Percentiles rank a stretch among this genome's conserved stretches.
phyloP scores from a whole-genome alignment of 2,797 vertebrate species.

The Leptatherina wallacei region DNA sequence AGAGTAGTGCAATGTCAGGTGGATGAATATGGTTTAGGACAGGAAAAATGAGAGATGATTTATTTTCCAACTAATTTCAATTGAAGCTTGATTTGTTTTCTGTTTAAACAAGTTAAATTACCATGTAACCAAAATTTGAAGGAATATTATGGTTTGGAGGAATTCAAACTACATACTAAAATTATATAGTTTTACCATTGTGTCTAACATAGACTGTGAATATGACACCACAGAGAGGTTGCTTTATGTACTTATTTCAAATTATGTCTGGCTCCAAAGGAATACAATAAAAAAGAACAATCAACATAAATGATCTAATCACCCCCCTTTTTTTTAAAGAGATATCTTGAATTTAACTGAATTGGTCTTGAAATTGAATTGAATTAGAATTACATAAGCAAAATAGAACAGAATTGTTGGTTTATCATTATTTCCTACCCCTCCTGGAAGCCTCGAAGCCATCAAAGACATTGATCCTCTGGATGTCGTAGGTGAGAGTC shows the following conservation, averaged over 20 bases:
- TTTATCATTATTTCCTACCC: constrained; percentile 80
- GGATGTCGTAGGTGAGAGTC: constrained; percentile 97
- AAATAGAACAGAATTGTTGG: not conserved
- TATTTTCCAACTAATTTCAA: not conserved
- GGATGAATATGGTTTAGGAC: not conserved
- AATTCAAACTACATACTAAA: not conserved
- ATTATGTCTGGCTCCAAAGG: not conserved
- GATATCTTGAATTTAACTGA: not conserved
- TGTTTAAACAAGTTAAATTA: not conserved
- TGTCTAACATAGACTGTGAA: not conserved
- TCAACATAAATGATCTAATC: not conserved
- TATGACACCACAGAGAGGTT: not conserved
- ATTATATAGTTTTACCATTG: not conserved
- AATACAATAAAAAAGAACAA: not conserved
- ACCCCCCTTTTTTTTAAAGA: not conserved
- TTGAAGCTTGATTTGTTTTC: not conserved
- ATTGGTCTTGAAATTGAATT: not conserved
- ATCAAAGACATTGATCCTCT: constrained; percentile 97
- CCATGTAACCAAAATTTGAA: not conserved
- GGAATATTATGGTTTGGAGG: not conserved
- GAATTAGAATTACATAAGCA: not conserved
- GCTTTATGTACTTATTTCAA: not conserved
- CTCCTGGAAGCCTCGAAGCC: constrained; percentile 97
- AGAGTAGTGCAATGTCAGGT: too few species aligned
- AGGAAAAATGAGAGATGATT: not conserved